Conservation (phyloP, 2,797 vertebrate species). For the Eulemur coronatus region DNA sequence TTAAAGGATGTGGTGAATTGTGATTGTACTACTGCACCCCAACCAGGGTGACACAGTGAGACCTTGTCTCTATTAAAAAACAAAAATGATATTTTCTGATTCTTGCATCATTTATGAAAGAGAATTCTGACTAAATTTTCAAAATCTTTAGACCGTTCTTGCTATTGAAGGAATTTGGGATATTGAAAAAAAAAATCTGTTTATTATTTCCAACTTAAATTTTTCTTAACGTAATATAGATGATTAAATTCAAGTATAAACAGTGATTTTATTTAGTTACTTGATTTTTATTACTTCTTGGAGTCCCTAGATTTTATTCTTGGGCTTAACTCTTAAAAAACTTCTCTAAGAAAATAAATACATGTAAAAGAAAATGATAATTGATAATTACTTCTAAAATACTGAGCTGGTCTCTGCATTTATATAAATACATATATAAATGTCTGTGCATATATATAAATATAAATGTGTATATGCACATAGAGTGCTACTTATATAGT, state of each 20-base stretch:
- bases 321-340: neutral
- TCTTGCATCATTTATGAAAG: conserved; percentile 20
- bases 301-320: neutral
- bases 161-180: neutral
- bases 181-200: neutral
- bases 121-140: neutral
- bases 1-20: neutral
- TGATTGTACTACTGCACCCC: neutral
- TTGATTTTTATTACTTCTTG: neutral
- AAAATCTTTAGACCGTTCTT: neutral
- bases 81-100: neutral
- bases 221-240: neutral
- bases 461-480: neutral
- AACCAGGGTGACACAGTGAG: neutral
- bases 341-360: neutral
- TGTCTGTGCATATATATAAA: neutral
- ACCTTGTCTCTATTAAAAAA: neutral
- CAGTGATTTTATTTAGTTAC: neutral
- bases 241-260: neutral
- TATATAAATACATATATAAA: neutral
- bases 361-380: neutral
- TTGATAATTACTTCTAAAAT: neutral
- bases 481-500: neutral
- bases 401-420: neutral
- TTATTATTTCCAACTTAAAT: neutral